Base-by-base conservation (phyloP, 2,888 invertebrate genomes). In the Thalpophila matura region DNA sequence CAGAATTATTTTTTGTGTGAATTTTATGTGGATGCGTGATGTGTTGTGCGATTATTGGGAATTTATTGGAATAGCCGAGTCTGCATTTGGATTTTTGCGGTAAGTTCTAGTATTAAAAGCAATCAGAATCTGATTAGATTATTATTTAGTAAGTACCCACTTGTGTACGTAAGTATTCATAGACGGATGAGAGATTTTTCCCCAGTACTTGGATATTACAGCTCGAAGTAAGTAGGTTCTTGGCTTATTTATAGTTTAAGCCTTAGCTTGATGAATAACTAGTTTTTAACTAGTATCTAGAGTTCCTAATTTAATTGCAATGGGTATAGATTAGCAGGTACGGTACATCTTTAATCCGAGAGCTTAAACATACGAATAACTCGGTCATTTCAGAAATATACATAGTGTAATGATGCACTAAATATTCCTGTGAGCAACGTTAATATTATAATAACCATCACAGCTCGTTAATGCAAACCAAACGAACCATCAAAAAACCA, bases 21-120 rank as follows among this genome's bases (percentile, higher is more conserved):
- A 80, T 85, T 81, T 80, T 89, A 86, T 86, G 69, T 82, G 85
- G 82, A 82, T 75, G 70, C 81, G 86, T 84, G 84, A 68, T 79
- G 82, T 84, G 79, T 73, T 84, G 85, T 85, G 87, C 74, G 61
- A 66, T 65, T 68, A 72, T 68, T 85, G 81, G 86, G 81, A 84
- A 84, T 84, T 85, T 79, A 82, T 85, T 85, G 77, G 83, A 81
- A 82, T 80, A 74, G 46, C 57, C 42, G 50, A 70, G 29, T 31
- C 14, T 7, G 38, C 49, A 54, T 47, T 64, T 61, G 72, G 64
- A 74, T 70, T 79, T 53, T 49, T 43, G 45, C 46, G 59, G 85
- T 79, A 65, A 79, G 79, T 79, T 60, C 37, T 64, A 73, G 10
- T 55, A 57, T n/a, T 51, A 79, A 82, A 71, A 75, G 77, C 67